Conservation (phyloP, 2,113 vertebrate genomes). For the Solea senegalensis region DNA sequence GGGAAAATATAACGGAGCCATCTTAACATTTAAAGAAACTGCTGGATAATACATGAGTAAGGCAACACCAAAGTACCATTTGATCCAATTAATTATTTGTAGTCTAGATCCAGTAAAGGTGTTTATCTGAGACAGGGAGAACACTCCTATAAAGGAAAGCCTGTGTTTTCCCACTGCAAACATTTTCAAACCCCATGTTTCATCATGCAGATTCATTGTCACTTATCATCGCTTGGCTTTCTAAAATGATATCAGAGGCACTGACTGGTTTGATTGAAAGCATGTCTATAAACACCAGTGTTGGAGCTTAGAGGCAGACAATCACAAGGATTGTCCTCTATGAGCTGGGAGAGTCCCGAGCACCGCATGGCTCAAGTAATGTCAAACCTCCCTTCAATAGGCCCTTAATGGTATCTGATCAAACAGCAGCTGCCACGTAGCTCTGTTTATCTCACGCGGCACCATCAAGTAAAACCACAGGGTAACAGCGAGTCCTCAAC, state of each 20-base stretch:
- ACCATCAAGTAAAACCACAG: not conserved
- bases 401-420: conserved; percentile 19
- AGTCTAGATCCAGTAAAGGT: conserved; percentile 14
- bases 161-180: not conserved
- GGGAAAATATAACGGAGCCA: not conserved
- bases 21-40: conserved; percentile 35
- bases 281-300: conserved; percentile 33
- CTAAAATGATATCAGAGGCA: conserved; percentile 22
- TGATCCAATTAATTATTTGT: conserved; percentile 66
- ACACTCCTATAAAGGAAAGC: not conserved
- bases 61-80: conserved; percentile 41
- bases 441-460: not conserved
- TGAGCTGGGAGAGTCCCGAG: conserved; percentile 34
- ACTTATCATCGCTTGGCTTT: conserved; percentile 18
- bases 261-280: conserved; percentile 15
- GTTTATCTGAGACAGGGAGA: not conserved
- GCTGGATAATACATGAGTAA: conserved; percentile 63
- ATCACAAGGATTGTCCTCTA: conserved; percentile 43
- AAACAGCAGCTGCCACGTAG: conserved; percentile 8
- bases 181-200: conserved; percentile 11
- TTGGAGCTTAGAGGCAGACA: conserved; percentile 60
- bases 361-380: not conserved
- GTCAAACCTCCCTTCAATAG: conserved; percentile 14
- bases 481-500: not conserved
- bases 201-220: conserved; percentile 16